Percentiles rank a stretch among this genome's conserved stretches.
phyloP scores from a whole-genome alignment of 2,113 vertebrate genomes.

The Galemys pyrenaicus region DNA sequence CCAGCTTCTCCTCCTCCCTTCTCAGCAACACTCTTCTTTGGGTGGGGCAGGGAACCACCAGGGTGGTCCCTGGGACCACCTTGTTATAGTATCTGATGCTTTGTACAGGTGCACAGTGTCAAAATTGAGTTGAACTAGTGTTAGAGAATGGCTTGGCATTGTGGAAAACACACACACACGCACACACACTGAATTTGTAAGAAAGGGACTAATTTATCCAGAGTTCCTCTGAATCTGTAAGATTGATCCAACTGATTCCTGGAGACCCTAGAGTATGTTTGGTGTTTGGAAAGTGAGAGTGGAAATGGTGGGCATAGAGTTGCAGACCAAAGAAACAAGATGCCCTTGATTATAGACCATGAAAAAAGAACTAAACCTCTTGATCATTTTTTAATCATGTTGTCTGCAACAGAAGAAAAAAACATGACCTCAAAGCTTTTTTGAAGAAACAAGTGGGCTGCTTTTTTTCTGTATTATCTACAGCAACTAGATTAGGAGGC shows the following conservation, averaged over 20 bases:
- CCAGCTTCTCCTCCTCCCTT: too few relatives aligned
- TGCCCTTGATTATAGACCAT: background rate
- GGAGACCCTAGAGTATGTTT: background rate
- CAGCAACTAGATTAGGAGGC: constrained; percentile 51
- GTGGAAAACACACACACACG: background rate
- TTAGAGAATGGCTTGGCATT: background rate
- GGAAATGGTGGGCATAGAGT: background rate
- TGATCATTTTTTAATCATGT: background rate
- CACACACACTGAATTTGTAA: background rate
- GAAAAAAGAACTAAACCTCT: background rate
- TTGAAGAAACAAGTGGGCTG: constrained; percentile 32
- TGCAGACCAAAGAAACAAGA: background rate
- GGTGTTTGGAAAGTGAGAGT: fast-evolving
- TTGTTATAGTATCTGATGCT: too few relatives aligned
- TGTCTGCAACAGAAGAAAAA: background rate
- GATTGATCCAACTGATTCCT: background rate
- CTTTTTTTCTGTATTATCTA: background rate
- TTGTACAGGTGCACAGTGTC: background rate
- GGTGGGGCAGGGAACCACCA: too few relatives aligned
- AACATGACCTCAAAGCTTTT: background rate
- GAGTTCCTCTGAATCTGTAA: background rate
- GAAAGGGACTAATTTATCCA: background rate
- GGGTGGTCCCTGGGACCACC: too few relatives aligned
- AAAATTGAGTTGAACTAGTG: background rate
- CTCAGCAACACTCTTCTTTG: too few relatives aligned